A percentile compares a stretch with the other conserved stretches of the same genome.
Evolutionary conservation across 1,140 invertebrate species (phyloP).

Genomic region (Tetramorium alpestre): DNA sequence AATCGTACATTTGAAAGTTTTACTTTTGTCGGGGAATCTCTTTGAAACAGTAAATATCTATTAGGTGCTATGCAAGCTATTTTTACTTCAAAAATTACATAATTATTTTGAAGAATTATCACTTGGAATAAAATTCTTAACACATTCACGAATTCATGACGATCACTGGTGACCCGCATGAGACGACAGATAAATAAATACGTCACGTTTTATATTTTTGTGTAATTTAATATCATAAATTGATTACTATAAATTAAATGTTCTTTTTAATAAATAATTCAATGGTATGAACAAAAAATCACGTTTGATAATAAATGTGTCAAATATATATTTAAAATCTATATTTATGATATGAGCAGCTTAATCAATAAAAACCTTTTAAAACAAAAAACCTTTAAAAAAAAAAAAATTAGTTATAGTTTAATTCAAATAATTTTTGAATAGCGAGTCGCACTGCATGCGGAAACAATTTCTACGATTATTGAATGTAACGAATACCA

Average conservation of each 20-base stretch:
- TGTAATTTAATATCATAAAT: too few relatives aligned
- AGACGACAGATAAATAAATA: too few relatives aligned
- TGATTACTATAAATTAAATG: too few relatives aligned
- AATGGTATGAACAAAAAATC: too few relatives aligned
- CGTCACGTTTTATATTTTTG: too few relatives aligned
- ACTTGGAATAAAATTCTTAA: not conserved
- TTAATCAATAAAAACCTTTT: too few relatives aligned
- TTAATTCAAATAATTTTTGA: not conserved
- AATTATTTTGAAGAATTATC: not conserved
- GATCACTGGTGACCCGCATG: too few relatives aligned
- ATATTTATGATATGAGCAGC: not conserved
- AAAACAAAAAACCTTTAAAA: not conserved
- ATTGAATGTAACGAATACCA: not conserved
- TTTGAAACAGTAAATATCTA: not conserved
- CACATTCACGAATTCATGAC: too few relatives aligned
- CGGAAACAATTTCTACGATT: not conserved
- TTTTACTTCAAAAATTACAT: not conserved
- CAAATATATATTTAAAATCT: not conserved
- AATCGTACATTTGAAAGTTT: slow-evolving; percentile 28
- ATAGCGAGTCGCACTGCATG: not conserved
- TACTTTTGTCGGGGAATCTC: not conserved
- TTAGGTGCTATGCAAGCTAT: not conserved
- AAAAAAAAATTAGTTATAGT: not conserved
- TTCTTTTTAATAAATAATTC: too few relatives aligned
- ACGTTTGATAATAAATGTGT: too few relatives aligned